Conservation (phyloP, 2,113 vertebrate genomes). For the Indicator indicator region DNA sequence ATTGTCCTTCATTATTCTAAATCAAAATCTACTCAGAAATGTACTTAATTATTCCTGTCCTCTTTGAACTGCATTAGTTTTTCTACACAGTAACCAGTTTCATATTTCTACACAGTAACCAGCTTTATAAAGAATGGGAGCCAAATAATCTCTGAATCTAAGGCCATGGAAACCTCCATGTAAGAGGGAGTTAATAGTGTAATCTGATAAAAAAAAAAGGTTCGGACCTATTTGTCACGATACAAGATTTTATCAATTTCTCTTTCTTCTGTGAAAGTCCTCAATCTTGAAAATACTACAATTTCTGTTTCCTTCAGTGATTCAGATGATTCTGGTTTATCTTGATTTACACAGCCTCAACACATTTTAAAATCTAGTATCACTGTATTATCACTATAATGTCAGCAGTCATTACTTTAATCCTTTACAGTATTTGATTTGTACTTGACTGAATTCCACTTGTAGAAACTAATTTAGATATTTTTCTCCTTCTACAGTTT, state of each 20-base stretch:
- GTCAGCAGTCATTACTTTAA: not conserved
- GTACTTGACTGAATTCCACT: not conserved
- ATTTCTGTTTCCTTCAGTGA: not conserved
- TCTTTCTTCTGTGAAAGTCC: not conserved
- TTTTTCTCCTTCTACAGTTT: constrained; percentile 76
- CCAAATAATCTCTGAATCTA: not conserved
- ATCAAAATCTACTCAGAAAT: not conserved
- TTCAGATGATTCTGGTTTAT: not conserved
- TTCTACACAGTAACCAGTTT: not conserved
- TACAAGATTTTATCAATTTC: not conserved
- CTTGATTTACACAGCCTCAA: not conserved
- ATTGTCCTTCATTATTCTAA: not conserved
- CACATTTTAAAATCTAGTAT: not conserved
- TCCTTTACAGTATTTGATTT: not conserved
- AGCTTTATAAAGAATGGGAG: not conserved
- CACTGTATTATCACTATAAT: not conserved
- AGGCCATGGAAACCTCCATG: not conserved
- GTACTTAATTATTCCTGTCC: not conserved
- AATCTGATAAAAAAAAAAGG: not conserved
- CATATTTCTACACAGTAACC: not conserved
- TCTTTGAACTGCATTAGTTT: not conserved
- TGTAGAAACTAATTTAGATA: not conserved
- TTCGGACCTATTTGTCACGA: not conserved
- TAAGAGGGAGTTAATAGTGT: not conserved
- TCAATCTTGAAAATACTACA: not conserved